Conservation (phyloP, 2,888 invertebrate genomes). For the Limnephilus lunatus region DNA sequence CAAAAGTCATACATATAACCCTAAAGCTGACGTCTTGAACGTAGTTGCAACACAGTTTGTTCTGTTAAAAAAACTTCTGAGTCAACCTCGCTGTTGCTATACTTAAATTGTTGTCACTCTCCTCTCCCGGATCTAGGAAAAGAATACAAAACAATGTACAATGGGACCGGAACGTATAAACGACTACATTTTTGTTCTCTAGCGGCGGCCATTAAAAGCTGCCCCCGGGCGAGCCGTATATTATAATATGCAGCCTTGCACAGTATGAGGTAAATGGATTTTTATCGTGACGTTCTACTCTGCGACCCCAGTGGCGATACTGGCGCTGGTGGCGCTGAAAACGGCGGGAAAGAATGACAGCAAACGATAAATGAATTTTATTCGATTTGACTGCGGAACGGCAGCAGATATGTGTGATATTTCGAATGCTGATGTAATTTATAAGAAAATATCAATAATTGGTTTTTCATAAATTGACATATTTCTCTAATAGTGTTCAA, state of each 20-base stretch:
- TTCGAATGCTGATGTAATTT: neutral
- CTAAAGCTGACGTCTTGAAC: neutral
- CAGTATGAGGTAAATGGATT: constrained; percentile 28
- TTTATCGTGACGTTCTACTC: constrained; percentile 15
- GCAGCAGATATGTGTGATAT: neutral
- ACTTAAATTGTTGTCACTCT: neutral
- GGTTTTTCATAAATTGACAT: neutral
- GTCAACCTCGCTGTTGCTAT: neutral
- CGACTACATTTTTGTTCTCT: constrained; percentile 36
- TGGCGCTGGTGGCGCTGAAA: neutral
- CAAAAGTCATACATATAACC: neutral
- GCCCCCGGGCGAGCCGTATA: neutral
- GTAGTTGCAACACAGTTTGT: neutral
- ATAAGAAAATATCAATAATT: neutral
- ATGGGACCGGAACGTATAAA: constrained; percentile 29
- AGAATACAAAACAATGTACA: neutral
- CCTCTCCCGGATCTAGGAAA: neutral
- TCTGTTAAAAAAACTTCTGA: neutral
- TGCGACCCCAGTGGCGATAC: neutral
- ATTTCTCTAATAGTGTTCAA: neutral
- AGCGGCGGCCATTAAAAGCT: constrained; percentile 15
- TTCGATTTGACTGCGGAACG: neutral
- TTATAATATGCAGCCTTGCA: constrained; percentile 27
- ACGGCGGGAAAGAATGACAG: constrained; percentile 15
- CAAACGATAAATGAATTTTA: neutral